Evolutionary conservation across 23 tunicate genomes (phyloP), one percentile per base, ranked within the genome.

Genomic region (Ciona savignyi): DNA sequence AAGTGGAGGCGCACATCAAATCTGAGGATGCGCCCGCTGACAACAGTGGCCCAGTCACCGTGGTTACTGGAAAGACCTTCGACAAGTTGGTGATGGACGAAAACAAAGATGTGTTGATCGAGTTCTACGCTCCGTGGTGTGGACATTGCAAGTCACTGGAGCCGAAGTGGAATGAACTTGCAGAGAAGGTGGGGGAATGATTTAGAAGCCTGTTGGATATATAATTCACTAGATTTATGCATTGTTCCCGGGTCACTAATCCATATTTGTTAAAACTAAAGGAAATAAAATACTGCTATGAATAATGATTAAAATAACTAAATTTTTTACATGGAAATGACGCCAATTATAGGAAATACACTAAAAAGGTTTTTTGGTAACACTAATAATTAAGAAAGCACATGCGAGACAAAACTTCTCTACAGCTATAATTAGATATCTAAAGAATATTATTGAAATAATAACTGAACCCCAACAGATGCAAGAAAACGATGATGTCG

Each of bases 51-150:
- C 86, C 86, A 0, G 97, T 91, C 29, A 84, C 76, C 24, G 97
- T 91, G 32, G 97, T 91, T 32, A 89, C 84, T 33, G 97, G 97
- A 11, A 77, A 91, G 72, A 84, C 65, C 27, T 91, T 91, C 79
- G 97, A 91, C 65, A 83, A 91, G 20, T 76, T 91, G 70, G 97
- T 91, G 68, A 91, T 80, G 86, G 97, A 91, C 68, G 91, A 91
- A 26, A 79, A 35, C 75, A 91, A 91, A 60, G 97, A 91, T 65
- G 97, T 91, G 4, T 72, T 91, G 67, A 72, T 91, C 30, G 97
- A 91, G 75, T 91, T 91, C 63, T 91, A 91, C 77, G 97, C 97
- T 3, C 97, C 97, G 66, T 91, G 97, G 97, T 91, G 97, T 67
- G 97, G 97, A 20, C 97, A 91, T 65, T 91, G 97, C 91, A 91